Evolutionary conservation across 2,797 vertebrate species (phyloP).

Genomic region (Lepilemur septentrionalis): DNA sequence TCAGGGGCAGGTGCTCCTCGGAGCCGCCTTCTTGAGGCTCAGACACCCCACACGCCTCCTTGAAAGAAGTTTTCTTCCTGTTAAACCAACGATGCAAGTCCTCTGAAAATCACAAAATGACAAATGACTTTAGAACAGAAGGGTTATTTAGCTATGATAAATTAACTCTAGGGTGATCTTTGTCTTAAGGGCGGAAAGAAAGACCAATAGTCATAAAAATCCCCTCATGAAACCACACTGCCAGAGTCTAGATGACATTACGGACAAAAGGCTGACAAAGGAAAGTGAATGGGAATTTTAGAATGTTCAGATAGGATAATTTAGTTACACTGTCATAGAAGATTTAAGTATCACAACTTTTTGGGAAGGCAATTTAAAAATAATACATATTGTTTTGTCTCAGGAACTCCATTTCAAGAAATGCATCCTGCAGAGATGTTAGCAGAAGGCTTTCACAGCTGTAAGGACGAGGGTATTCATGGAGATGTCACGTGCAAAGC

Average conservation of each 20-base stretch:
- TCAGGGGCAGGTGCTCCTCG: slow-evolving; percentile 85
- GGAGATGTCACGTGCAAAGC: accelerated
- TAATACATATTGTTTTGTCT: background rate
- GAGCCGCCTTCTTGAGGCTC: slow-evolving; percentile 79
- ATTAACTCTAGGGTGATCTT: no score
- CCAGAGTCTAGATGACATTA: background rate
- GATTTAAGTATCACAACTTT: background rate
- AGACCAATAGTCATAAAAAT: background rate
- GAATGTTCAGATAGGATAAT: background rate
- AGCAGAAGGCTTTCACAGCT: background rate
- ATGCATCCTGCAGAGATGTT: background rate
- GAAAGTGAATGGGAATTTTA: background rate
- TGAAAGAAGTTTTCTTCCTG: slow-evolving; percentile 85
- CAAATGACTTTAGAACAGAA: background rate
- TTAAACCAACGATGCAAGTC: slow-evolving; percentile 85
- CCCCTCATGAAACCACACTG: accelerated
- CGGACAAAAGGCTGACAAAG: background rate
- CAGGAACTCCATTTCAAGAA: background rate
- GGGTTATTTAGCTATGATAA: background rate
- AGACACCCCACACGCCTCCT: slow-evolving; percentile 62
- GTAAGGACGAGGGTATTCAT: background rate
- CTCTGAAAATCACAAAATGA: slow-evolving; percentile 81
- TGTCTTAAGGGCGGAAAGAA: background rate
- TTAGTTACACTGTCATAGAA: background rate
- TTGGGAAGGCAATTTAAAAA: background rate